Conservation (phyloP, 2,888 invertebrate species). For the Norana najaformis region DNA sequence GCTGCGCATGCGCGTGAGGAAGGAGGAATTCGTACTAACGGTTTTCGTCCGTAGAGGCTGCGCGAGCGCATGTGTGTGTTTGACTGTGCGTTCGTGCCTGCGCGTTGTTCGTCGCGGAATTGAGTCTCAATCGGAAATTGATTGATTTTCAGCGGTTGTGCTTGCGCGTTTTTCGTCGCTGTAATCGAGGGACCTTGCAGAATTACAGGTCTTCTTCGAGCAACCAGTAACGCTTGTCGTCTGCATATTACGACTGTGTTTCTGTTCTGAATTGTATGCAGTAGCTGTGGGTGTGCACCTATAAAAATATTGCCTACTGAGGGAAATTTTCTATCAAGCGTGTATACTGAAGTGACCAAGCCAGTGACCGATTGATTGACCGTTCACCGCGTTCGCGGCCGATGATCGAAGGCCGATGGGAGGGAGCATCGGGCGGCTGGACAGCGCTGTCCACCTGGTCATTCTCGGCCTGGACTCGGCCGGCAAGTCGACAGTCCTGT, state of each 20-base stretch:
- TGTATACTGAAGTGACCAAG: background rate
- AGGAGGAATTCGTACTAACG: background rate
- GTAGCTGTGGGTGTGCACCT: background rate
- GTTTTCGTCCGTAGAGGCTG: background rate
- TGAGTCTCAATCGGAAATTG: background rate
- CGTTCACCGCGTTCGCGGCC: background rate
- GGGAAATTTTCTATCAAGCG: background rate
- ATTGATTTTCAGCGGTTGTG: background rate
- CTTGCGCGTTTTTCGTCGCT: background rate
- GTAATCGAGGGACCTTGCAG: background rate
- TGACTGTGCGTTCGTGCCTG: background rate
- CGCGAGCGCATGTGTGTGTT: background rate
- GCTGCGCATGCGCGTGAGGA: no score
- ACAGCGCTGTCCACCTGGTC: slow-evolving; percentile 74
- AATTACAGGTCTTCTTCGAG: background rate
- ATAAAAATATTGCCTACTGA: background rate
- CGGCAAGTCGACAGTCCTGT: slow-evolving; percentile 94
- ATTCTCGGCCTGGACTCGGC: slow-evolving; percentile 96
- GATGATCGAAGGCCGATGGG: slow-evolving; percentile 42
- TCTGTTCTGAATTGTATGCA: background rate
- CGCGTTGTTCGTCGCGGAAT: background rate
- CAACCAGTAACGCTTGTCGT: background rate
- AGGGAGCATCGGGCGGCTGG: slow-evolving; percentile 42
- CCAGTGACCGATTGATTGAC: background rate
- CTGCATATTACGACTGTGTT: background rate